phyloP scores from a whole-genome alignment of 2,113 vertebrate species.

The Rhinichthys klamathensis region DNA sequence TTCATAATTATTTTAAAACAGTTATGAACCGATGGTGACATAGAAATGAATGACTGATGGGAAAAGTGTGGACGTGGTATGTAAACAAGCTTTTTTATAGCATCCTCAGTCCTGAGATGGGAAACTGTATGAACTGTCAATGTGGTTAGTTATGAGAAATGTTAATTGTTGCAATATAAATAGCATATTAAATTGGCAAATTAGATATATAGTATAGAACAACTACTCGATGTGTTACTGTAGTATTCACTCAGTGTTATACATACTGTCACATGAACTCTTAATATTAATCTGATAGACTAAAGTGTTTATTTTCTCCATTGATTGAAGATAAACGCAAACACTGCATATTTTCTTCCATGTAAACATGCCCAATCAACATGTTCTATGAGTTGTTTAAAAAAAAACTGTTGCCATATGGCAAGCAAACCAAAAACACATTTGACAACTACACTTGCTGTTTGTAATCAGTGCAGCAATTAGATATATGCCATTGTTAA shows the following conservation, averaged over 20 bases:
- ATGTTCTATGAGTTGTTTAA: not conserved
- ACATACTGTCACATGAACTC: not conserved
- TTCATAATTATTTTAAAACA: not conserved
- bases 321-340: not conserved
- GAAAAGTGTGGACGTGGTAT: conserved; percentile 51
- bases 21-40: conserved; percentile 44
- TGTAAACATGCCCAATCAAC: not conserved
- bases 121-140: not conserved
- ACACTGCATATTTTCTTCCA: not conserved
- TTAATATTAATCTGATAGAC: not conserved
- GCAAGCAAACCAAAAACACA: not conserved
- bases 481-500: not conserved
- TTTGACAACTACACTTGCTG: not conserved
- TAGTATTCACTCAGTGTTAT: not conserved
- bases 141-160: not conserved
- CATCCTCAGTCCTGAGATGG: not conserved
- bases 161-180: too few relatives aligned
- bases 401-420: not conserved
- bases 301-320: not conserved
- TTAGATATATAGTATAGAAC: not conserved
- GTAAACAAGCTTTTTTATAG: conserved; percentile 30
- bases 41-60: conserved; percentile 35
- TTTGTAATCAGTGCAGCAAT: not conserved
- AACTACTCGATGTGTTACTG: not conserved
- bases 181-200: not conserved